Percentiles rank a stretch among this genome's conserved stretches.
Conservation (phyloP, 2,888 invertebrate species). For the Melieria omissa region DNA sequence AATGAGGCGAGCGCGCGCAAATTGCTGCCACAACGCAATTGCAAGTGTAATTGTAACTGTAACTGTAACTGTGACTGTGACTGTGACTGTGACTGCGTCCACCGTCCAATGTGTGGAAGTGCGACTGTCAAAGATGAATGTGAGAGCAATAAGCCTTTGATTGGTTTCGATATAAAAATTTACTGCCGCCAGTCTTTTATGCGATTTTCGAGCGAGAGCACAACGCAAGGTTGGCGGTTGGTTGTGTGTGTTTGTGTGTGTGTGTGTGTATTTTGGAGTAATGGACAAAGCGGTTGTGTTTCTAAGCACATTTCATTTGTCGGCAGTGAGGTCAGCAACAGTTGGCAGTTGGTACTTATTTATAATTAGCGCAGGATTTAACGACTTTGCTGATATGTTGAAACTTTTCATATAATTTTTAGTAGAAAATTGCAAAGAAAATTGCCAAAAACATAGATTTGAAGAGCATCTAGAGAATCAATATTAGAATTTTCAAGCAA, state of each 20-base stretch:
- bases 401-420: too few species aligned
- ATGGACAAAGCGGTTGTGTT: not conserved
- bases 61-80: not conserved
- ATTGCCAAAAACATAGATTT: too few species aligned
- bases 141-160: constrained; percentile 43
- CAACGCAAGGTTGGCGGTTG: not conserved
- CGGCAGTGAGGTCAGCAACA: not conserved
- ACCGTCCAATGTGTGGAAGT: constrained; percentile 1
- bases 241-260: not conserved
- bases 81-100: not conserved
- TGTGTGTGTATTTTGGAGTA: not conserved
- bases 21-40: not conserved
- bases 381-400: too few species aligned
- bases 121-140: constrained; percentile 38
- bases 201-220: not conserved
- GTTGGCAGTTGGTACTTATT: not conserved
- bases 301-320: constrained; percentile 7
- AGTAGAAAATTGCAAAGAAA: too few species aligned
- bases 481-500: too few species aligned
- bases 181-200: constrained; percentile 24
- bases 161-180: constrained; percentile 44
- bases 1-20: not conserved
- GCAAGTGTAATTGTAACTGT: not conserved
- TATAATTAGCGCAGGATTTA: too few species aligned
- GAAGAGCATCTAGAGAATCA: too few species aligned